Percentiles rank a stretch among this genome's conserved stretches.
phyloP scores from a whole-genome alignment of 1,140 invertebrate genomes.

The Micrasema minimum region DNA sequence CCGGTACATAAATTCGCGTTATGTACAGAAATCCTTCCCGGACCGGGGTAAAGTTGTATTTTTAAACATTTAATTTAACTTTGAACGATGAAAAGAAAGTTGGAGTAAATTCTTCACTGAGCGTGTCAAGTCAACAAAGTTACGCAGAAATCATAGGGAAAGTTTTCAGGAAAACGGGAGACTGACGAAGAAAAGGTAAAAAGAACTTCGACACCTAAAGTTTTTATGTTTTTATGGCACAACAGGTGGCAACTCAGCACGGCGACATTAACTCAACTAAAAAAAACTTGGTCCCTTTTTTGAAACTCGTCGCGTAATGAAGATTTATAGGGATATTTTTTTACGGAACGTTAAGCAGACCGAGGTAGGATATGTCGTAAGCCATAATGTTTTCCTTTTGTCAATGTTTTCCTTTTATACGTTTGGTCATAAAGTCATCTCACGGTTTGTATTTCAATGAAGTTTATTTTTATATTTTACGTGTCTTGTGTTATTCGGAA shows the following conservation, averaged over 20 bases:
- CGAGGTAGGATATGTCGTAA: conserved; percentile 1
- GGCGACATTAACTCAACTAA: conserved; percentile 18
- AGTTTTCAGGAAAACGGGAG: conserved; percentile 7
- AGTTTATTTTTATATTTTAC: no score
- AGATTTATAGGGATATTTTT: conserved; percentile 21
- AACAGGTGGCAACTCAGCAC: conserved; percentile 10
- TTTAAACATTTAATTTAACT: conserved; percentile 15
- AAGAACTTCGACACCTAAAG: conserved; percentile 14
- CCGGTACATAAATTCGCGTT: no score
- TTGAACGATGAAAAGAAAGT: neutral
- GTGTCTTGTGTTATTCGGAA: no score
- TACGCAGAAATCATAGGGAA: conserved; percentile 5
- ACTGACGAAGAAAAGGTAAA: neutral
- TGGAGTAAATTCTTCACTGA: neutral
- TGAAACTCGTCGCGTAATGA: neutral
- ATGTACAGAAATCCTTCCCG: no score
- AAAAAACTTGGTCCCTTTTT: conserved; percentile 17
- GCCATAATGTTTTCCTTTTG: neutral
- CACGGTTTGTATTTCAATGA: neutral
- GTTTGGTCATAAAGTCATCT: neutral
- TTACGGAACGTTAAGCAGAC: conserved; percentile 5
- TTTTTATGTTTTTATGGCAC: conserved; percentile 23
- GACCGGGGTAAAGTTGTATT: conserved; percentile 8
- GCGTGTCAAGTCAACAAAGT: conserved; percentile 6
- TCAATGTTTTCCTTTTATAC: neutral